These are phyloP conservation scores for Porites australiensis DNA, from an alignment of 64 coral and sea anemone species.

Conservation along the genomic window DNA sequence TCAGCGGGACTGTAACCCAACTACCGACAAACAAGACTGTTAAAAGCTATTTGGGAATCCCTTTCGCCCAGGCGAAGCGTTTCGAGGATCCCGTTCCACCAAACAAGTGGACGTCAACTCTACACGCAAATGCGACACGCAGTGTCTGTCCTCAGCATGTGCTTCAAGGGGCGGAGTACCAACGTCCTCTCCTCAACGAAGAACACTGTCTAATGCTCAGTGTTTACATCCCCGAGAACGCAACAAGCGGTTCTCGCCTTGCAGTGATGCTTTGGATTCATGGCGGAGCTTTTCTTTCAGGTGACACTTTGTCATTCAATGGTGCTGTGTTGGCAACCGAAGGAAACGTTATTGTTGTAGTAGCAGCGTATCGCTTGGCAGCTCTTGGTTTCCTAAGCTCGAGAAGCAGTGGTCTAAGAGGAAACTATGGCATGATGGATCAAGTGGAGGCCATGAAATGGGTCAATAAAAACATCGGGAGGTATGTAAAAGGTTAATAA, in stretches of 20 bases:
- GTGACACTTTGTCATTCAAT: not conserved
- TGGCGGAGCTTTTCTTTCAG: not conserved
- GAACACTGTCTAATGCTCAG: not conserved
- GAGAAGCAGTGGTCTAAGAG: not conserved
- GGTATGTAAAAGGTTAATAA: not conserved
- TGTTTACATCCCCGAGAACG: not conserved
- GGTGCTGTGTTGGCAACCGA: not conserved
- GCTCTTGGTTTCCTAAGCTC: not conserved
- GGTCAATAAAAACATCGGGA: not conserved
- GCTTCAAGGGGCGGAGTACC: not conserved
- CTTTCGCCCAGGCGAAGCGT: constrained; percentile 21
- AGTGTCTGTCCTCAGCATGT: constrained; percentile 49
- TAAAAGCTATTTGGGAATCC: constrained; percentile 47
- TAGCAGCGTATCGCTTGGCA: not conserved
- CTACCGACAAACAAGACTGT: constrained; percentile 42
- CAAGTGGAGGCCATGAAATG: not conserved
- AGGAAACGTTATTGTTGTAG: not conserved
- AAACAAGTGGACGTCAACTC: no score
- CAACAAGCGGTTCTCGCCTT: not conserved
- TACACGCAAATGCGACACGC: constrained; percentile 8
- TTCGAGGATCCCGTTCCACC: constrained; percentile 47
- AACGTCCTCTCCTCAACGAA: not conserved
- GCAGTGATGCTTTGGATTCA: constrained; percentile 8
- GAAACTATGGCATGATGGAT: not conserved
- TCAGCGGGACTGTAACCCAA: not conserved